Evolutionary conservation across 2,113 vertebrate species (phyloP), one percentile per base, ranked within the genome.

Genomic region (Romanogobio albipinnatus): DNA sequence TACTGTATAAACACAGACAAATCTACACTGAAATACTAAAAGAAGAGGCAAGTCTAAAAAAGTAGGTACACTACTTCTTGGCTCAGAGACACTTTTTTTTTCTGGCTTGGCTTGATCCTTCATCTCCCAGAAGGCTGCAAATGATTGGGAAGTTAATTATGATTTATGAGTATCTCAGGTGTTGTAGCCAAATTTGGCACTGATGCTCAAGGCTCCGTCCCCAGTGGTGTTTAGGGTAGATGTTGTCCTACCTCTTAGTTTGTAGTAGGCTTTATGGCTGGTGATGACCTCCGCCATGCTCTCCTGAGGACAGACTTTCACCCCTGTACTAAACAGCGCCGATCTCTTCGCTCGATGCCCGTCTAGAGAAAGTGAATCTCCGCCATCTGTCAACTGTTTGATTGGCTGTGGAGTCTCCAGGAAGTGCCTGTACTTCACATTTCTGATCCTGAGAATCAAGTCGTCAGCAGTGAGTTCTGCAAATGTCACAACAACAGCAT

Each of bases 261-360:
- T 97, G 81, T 98, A 98, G 92, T 97, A 99, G 53, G 95, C 95
- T 87, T 96, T 95, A 83, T 98, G 96, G 90, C 95, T 96, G 88
- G 94, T 92, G 89, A 97, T 90, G 90, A 97, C 95, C 59, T 96
- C 95, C 84, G 95, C 96, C 91, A 96, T 90, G 13, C 95, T 96
- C 90, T 97, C 97, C 84, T 97, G 96, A 1, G 96, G 96, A 89
- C 98, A 99, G 58, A 97, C 92, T 92, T 97, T 97, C 92, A 96
- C 94, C 68, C 95, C 97, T 2, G 95, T 94, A 86, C 92, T 93
- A 88, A 95, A 94, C 78, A 96, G 83, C 1, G 93, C 62, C 5
- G 97, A 97, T 92, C 97, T 96, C 92, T 96, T 98, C 22, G 92
- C 93, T 89, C 95, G 93, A 74, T 93, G 93, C 39, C 93, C 93